Percentiles rank a stretch among this genome's conserved stretches.
phyloP scores from a whole-genome alignment of 2,113 vertebrate species.

The Capreolus pygargus region DNA sequence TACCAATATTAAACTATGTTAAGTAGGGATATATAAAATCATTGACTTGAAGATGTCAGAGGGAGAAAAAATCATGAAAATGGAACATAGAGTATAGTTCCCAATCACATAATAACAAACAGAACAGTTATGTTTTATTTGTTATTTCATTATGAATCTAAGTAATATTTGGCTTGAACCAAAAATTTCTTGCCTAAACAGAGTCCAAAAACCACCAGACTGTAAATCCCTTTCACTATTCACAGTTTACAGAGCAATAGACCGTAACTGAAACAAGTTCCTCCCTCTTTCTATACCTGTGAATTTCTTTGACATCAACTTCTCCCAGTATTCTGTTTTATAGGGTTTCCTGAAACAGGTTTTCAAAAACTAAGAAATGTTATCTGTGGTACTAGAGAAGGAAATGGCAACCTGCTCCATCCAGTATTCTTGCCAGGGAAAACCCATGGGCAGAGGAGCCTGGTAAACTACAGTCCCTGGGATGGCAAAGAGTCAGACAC shows the following conservation, averaged over 20 bases:
- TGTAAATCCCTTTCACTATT: background rate
- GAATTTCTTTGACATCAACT: background rate
- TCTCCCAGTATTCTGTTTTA: background rate
- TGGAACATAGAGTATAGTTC: background rate
- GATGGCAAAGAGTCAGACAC: background rate
- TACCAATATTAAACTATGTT: background rate
- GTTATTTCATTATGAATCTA: background rate
- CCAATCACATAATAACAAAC: background rate
- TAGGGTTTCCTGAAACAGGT: background rate
- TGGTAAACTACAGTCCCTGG: background rate
- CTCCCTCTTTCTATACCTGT: background rate
- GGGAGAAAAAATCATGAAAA: background rate
- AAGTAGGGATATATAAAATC: background rate
- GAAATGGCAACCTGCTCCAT: background rate
- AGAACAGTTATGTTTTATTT: background rate
- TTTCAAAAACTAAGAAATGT: background rate
- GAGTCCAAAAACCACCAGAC: background rate
- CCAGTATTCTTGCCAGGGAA: background rate
- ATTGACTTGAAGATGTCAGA: background rate
- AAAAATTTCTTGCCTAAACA: background rate
- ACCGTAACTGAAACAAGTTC: background rate
- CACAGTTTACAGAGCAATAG: background rate
- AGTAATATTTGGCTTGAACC: background rate
- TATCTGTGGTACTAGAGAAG: background rate
- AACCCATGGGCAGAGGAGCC: background rate